Evolutionary conservation across 2,113 vertebrate genomes (phyloP).

Genomic region (Lepidothrix coronata): DNA sequence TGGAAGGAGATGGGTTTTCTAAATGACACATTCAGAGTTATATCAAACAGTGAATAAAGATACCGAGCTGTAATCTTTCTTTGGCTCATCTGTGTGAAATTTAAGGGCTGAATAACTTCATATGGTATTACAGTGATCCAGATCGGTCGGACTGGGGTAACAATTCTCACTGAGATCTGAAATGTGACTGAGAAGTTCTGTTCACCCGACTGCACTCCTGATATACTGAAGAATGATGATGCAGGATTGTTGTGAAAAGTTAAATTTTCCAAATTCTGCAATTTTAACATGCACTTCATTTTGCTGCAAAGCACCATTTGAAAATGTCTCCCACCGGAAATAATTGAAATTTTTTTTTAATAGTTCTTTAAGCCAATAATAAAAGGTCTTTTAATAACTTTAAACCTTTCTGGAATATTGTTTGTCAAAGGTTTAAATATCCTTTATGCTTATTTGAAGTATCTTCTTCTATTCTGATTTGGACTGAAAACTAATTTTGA

Average conservation of each 20-base stretch:
- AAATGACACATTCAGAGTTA: not conserved
- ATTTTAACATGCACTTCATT: not conserved
- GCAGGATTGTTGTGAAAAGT: not conserved
- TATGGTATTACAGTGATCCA: accelerated
- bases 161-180: not conserved
- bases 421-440: not conserved
- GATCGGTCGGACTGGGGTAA: not conserved
- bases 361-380: not conserved
- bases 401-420: not conserved
- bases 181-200: not conserved
- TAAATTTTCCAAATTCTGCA: not conserved
- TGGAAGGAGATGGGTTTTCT: not conserved
- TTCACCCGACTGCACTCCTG: not conserved
- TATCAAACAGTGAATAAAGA: not conserved
- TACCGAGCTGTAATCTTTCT: not conserved
- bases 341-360: not conserved
- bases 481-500: not conserved
- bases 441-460: not conserved
- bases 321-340: not conserved
- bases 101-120: not conserved
- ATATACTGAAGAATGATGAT: not conserved
- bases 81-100: not conserved
- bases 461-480: not conserved
- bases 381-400: not conserved
- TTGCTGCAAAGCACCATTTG: not conserved